phyloP scores from a whole-genome alignment of 2,113 vertebrate genomes.

The Gopherus evgoodei region DNA sequence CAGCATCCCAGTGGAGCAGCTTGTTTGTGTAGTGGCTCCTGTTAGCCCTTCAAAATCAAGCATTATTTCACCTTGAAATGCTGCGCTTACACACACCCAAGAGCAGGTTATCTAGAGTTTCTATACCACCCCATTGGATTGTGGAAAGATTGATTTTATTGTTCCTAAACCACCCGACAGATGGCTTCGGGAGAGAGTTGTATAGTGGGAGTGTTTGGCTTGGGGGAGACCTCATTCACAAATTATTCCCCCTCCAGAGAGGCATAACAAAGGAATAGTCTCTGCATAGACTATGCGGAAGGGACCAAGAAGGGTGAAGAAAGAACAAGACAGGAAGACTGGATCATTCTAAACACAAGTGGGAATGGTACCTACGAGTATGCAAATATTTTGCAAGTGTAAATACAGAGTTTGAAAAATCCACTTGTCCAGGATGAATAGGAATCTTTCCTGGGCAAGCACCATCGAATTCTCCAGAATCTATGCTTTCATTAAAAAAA shows the following conservation, averaged over 20 bases:
- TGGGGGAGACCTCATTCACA: background rate
- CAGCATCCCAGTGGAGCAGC: background rate
- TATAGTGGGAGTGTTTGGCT: background rate
- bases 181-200: background rate
- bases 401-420: background rate
- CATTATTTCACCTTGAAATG: background rate
- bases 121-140: background rate
- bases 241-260: background rate
- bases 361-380: background rate
- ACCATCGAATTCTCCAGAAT: background rate
- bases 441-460: background rate
- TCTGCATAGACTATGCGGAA: background rate
- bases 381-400: background rate
- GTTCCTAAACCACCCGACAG: background rate
- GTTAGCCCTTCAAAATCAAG: background rate
- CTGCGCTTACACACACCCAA: background rate
- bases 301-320: background rate
- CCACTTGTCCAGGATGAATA: background rate
- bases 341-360: background rate
- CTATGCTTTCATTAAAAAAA: background rate
- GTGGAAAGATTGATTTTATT: background rate
- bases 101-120: background rate
- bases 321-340: background rate
- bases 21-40: background rate
- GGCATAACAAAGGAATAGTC: background rate